Base-by-base conservation (phyloP, 2,888 invertebrate species). In the Cyrtodaria siliqua region DNA sequence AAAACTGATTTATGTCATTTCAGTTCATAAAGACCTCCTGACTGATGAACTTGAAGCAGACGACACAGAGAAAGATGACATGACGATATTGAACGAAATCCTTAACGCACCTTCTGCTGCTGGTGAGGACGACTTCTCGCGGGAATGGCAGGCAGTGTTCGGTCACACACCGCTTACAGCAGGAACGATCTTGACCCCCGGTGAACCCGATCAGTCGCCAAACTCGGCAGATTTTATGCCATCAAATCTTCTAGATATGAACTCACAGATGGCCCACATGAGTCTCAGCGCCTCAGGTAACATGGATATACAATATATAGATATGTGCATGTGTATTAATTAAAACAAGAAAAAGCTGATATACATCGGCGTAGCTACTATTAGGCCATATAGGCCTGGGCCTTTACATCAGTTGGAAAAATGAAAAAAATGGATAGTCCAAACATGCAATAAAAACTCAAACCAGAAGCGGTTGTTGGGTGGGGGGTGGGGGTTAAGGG, bases 1-100 rank as follows among this genome's bases (percentile, higher is more conserved):
- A n/a, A n/a, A n/a, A n/a, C n/a, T n/a, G n/a, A n/a, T n/a, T n/a
- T n/a, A n/a, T 33, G 33, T 18, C 24, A 40, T 81, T 82, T 40
- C 78, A 87, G 87, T 79, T 64, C 74, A 82, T n/a, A 83, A 84
- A 73, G 93, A 93, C 79, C 87, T 93, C 53, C 84, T 93, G 49
- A 88, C 91, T 24, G 92, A 92, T 23, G 89, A 92, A 56, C 73
- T 90, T 24, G 91, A 91, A 56, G 75, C 82, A 18, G 90, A 91
- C 42, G 92, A 93, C 68, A 63, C 85, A 2, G 92, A 93, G 57
- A 93, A 92, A 78, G 93, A 93, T 85, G 93, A 93, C 79, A 89
- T 93, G 86, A 88, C 91, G 3, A 86, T 94, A 59, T 86, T 94
- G 62, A 93, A 93, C 72, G 93, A 94, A 82, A 93, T 94, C 62